Base-by-base conservation (phyloP, 1,140 invertebrate species). In the Papilio glaucus region DNA sequence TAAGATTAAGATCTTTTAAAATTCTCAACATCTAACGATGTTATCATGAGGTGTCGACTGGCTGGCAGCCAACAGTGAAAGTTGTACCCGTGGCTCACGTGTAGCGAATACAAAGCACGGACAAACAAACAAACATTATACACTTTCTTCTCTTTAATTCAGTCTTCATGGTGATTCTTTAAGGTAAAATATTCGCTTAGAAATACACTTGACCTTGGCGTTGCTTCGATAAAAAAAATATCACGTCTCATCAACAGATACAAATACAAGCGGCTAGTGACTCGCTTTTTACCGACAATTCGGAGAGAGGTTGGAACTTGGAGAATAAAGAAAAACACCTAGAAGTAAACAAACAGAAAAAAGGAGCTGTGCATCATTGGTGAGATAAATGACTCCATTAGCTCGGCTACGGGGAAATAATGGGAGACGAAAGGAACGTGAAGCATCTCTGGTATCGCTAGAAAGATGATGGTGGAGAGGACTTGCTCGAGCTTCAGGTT, bases 91-190 rank as follows among this genome's bases (percentile, higher is more conserved):
- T 0, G 24, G 4, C 49, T 57, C 9, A 57, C 49, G 49, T 57
- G 49, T 24, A 57, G 49, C 49, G 49, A 57, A 57, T 57, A 57
- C 49, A 18, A 49, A 49, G 45, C 9, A 21, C 45, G 8, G 7
- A 49, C 45, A 49, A 49, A 49, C 45, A 49, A 49, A 49, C 45
- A 57, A 57, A 57, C 49, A 57, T 26, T 57, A 26, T 57, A 57
- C 49, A 57, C 49, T 57, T 57, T 57, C 49, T 57, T 57, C 49
- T 57, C 1, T 57, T 57, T 57, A 57, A 57, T 57, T 13, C 39
- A 41, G 0, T 57, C 49, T 24, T 33, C 49, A 26, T 21, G 12
- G 10, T 12, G 18, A 24, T 41, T 41, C 10, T 57, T 12, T 49
- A 24, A 24, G 21, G 1, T 57, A 57, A 57, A 24, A 12, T 26